Base-by-base conservation (phyloP, 1,140 invertebrate species). In the Aradophagus sp. region DNA sequence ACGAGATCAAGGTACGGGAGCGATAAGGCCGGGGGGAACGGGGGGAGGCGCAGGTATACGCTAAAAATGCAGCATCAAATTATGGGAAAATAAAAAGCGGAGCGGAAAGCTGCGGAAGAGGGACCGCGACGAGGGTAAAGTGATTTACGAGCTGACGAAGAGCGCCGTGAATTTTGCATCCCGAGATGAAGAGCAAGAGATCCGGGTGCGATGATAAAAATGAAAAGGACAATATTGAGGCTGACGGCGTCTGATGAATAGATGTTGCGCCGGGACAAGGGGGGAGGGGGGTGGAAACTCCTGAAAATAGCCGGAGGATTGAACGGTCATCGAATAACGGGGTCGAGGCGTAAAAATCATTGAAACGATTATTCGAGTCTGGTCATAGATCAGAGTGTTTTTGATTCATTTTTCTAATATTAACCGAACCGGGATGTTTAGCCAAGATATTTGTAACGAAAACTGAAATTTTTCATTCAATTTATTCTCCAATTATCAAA, bases 141-240 rank as follows among this genome's bases (percentile, higher is more conserved):
- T 56, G 66, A 62, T 69, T 62, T 61, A 69, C 56, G 66, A 69
- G 55, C 42, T 41, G 53, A 58, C 34, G 53, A 59, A 13, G 41
- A 48, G 34, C n/a, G 8, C 34, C 35, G 16, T 55, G 41, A 62
- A 69, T 68, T 68, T 59, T 55, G 65, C 39, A 69, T 55, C 35
- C 45, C 31, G 23, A 19, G 32, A 50, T 26, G 38, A 47, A 48
- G 36, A 32, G 34, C 26, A 50, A 34, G 17, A 53, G 63, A 58
- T 67, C 34, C 39, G 20, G 19, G 16, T 38, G 36, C 23, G 45
- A 59, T 68, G 41, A 59, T 53, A 59, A 59, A 59, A 67, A 67
- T 58, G 53, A 58, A 67, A 68, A 59, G 34, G 47, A 68, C 65
- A 68, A 53, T 68, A 68, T 68, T 47, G 55, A 67, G 53, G 53